These are phyloP conservation scores for Sesia bembeciformis DNA, from an alignment of 2,888 invertebrate genomes.

Conservation along the genomic window DNA sequence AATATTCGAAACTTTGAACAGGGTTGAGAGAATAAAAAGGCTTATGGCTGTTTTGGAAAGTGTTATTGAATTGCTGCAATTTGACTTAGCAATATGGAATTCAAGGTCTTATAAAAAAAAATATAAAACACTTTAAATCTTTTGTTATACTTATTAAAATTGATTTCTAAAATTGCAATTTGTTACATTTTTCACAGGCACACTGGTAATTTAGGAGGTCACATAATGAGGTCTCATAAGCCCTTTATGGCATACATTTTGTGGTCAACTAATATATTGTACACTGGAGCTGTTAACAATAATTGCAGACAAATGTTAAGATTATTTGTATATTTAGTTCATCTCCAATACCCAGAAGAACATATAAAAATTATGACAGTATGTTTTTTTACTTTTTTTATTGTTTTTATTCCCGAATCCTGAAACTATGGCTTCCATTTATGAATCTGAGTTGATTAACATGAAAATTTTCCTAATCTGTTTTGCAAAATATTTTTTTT, in stretches of 20 bases:
- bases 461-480: too few relatives aligned
- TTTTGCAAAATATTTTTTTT: too few relatives aligned
- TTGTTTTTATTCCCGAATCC: neutral
- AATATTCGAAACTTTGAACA: slow-evolving; percentile 47
- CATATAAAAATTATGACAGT: slow-evolving; percentile 46
- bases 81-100: slow-evolving; percentile 73
- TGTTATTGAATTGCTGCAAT: slow-evolving; percentile 67
- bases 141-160: neutral
- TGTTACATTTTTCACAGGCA: slow-evolving; percentile 29
- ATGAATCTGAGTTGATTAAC: too few relatives aligned
- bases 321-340: slow-evolving; percentile 44
- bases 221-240: slow-evolving; percentile 47
- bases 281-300: slow-evolving; percentile 41
- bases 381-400: slow-evolving; percentile 15
- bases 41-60: slow-evolving; percentile 64
- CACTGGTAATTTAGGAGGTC: slow-evolving; percentile 34
- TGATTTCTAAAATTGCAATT: neutral
- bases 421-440: too few relatives aligned
- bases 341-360: slow-evolving; percentile 49
- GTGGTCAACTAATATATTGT: slow-evolving; percentile 45
- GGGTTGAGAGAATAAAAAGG: slow-evolving; percentile 60
- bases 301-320: slow-evolving; percentile 47
- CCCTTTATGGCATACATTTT: slow-evolving; percentile 49
- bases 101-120: slow-evolving; percentile 39
- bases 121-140: neutral